Conservation (phyloP, 2,113 vertebrate species). For the Gymnogyps californianus region DNA sequence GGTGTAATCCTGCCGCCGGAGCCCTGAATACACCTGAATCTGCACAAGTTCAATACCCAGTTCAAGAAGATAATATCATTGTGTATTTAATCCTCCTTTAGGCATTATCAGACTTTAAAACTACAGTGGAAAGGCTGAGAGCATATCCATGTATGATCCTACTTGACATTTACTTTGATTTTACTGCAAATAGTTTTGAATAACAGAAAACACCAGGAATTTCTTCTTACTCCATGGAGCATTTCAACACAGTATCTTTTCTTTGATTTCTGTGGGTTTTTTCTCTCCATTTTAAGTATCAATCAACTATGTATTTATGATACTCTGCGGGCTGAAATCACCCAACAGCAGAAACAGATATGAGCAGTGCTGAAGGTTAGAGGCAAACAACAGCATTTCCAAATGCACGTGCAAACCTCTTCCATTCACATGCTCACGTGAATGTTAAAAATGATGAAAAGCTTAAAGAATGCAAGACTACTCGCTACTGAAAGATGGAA, state of each 20-base stretch:
- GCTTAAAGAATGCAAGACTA: background rate
- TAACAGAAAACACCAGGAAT: conserved; percentile 35
- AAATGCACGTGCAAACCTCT: background rate
- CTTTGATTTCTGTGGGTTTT: background rate
- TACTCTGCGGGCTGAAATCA: background rate
- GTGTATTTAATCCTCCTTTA: conserved; percentile 40
- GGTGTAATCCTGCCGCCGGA: background rate
- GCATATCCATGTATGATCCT: background rate
- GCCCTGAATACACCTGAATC: background rate
- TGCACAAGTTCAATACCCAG: background rate
- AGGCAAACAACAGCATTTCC: background rate
- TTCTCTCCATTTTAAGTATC: background rate
- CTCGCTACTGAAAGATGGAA: background rate
- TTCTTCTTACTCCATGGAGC: background rate
- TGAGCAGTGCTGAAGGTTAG: background rate
- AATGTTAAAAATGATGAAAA: background rate
- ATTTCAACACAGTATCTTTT: conserved; percentile 12
- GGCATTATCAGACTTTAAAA: conserved; percentile 31
- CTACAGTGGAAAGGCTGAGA: conserved; percentile 20
- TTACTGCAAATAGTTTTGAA: conserved; percentile 47
- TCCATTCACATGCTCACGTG: background rate
- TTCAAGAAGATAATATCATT: conserved; percentile 32
- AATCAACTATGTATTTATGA: background rate
- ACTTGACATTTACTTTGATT: conserved; percentile 62
- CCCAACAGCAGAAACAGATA: background rate